Evolutionary conservation across 2,888 invertebrate genomes (phyloP), one percentile per base, ranked within the genome.

Genomic region (Drosophila melanocephala): DNA sequence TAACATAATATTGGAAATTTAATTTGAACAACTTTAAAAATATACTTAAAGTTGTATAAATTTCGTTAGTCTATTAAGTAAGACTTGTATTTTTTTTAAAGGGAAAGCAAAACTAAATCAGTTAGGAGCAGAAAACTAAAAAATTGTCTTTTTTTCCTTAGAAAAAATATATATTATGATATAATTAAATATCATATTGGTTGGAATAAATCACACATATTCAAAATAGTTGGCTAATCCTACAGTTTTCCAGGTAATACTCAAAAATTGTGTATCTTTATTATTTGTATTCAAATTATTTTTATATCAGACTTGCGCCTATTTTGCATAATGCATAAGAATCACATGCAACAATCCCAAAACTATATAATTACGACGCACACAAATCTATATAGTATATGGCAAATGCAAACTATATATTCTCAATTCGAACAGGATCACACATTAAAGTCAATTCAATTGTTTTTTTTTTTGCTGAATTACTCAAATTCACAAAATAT

Each of bases 401-500:
- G 50, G 19, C 30, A 10, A 42, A 30, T 19, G 19, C 28, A n/a
- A 22, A 7, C 37, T 50, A 19, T 32, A 39, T 42, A 66, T 59
- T 44, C 39, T 33, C 16, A 47, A 47, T 47, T 47, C 26, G 47
- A 62, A 57, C 30, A 69, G 60, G 64, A 67, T 72, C 67, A 63
- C 60, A 79, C 60, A 79, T 68, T 57, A 57, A 52, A 30, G 32
- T 50, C 6, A 76, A 73, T 79, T 72, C 79, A 79, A 79, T 79
- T 79, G 73, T 76, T 66, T 32, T 22, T 32, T 22, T 32, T 79
- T 76, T 64, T 42, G 58, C 59, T 61, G 37, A 26, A 55, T 63
- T 42, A 47, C 47, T 47, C 28, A 47, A 52, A 57, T 57, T 61
- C 32, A 39, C 35, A 51, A 59, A 61, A 61, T 50, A 47, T 50